These are phyloP conservation scores for Amblyjoppa fuscipennis DNA, from an alignment of 2,888 invertebrate species.

Conservation along the genomic window DNA sequence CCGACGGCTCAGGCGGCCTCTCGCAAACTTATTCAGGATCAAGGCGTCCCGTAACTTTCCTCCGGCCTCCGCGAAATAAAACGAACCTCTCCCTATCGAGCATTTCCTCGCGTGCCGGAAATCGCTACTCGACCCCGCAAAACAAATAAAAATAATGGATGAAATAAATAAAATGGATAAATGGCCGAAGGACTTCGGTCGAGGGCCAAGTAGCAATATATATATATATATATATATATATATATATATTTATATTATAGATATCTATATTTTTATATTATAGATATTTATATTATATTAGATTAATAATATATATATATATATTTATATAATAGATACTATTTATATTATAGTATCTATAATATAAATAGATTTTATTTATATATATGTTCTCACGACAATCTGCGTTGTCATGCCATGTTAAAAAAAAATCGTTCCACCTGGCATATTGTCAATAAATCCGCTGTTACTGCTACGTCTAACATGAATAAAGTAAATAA, in stretches of 20 bases:
- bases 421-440: too few species aligned
- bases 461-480: not conserved
- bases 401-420: too few species aligned
- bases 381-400: too few species aligned
- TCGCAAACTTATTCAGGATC: conserved; percentile 26
- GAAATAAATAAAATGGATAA: not conserved
- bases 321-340: too few species aligned
- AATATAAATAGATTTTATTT: too few species aligned
- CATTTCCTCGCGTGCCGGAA: not conserved
- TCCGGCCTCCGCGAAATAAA: conserved; percentile 11
- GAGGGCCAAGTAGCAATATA: not conserved
- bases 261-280: too few species aligned
- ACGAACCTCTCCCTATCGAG: not conserved
- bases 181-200: not conserved
- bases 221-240: too few species aligned
- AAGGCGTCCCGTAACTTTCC: conserved; percentile 9
- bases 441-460: not conserved
- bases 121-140: not conserved
- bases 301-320: too few species aligned
- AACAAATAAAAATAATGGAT: not conserved
- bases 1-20: not conserved
- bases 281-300: too few species aligned
- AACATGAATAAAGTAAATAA: not conserved
- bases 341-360: too few species aligned
- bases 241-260: too few species aligned